Percentiles rank a stretch among this genome's conserved stretches.
Conservation (phyloP, 2,888 invertebrate genomes). For the Drepanosiphum platanoidis region DNA sequence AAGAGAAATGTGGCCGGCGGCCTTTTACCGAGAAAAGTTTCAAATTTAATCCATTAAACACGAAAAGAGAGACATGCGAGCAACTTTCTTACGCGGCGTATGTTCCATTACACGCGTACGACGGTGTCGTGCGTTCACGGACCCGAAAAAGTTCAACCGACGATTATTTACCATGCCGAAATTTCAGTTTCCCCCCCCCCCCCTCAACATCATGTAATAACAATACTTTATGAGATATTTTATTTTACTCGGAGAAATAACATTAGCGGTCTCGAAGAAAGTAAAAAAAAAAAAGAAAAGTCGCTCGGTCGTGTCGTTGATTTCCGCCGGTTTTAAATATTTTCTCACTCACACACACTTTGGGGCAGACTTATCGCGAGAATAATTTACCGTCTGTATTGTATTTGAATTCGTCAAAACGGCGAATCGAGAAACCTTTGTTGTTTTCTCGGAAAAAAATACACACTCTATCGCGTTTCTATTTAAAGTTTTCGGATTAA, state of each 20-base stretch:
- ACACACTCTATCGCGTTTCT: neutral
- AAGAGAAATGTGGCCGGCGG: slow-evolving; percentile 33
- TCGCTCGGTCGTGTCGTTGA: neutral
- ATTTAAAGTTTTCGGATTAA: neutral
- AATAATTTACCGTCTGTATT: too few species aligned
- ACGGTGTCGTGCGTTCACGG: neutral
- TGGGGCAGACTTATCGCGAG: too few species aligned
- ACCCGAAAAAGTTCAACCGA: neutral
- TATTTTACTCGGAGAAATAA: neutral
- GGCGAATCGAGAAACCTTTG: neutral
- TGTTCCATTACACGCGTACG: neutral
- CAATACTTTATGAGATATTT: neutral
- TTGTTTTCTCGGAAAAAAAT: neutral
- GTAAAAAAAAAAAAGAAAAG: neutral
- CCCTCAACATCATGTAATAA: neutral
- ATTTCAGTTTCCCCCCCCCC: neutral
- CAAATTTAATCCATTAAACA: slow-evolving; percentile 46
- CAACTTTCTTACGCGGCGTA: neutral
- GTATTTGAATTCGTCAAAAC: too few species aligned
- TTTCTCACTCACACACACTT: too few species aligned
- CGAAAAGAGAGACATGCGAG: slow-evolving; percentile 22
- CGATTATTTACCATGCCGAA: neutral
- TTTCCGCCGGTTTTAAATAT: too few species aligned
- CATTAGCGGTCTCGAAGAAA: neutral
- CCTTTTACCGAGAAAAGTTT: slow-evolving; percentile 22